Conservation (phyloP, 2,888 invertebrate species). For the Nezara viridula region DNA sequence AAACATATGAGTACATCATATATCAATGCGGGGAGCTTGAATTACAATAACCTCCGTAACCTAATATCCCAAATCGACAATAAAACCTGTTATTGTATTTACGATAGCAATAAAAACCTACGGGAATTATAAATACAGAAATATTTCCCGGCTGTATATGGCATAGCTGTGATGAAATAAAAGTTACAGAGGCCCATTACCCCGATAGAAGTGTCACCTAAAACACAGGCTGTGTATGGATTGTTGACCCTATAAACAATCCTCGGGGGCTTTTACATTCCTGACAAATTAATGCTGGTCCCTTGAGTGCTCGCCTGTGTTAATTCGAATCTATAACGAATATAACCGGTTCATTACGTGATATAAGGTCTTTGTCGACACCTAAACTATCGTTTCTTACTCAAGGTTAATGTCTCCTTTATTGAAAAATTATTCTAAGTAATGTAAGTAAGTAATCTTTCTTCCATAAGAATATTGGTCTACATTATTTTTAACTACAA, state of each 20-base stretch:
- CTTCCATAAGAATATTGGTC: too few species aligned
- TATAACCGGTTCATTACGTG: not conserved
- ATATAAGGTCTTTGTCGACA: not conserved
- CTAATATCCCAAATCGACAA: constrained; percentile 25
- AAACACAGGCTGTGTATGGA: not conserved
- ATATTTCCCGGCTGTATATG: not conserved
- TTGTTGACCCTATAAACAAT: constrained; percentile 12
- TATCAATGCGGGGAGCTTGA: not conserved
- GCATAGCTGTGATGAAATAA: not conserved
- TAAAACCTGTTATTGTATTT: constrained; percentile 19
- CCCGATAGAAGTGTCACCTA: not conserved
- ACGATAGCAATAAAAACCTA: constrained; percentile 25
- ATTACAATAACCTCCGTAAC: constrained; percentile 2
- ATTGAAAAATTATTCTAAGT: too few species aligned
- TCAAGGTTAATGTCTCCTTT: too few species aligned
- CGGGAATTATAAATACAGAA: constrained; percentile 35
- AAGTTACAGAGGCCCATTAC: not conserved
- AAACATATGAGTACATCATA: not conserved
- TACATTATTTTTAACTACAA: too few species aligned
- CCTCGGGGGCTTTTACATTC: not conserved
- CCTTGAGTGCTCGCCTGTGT: not conserved
- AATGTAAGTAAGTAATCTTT: too few species aligned
- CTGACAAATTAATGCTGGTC: not conserved
- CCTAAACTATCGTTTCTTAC: not conserved
- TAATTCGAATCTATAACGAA: not conserved